Conservation (phyloP, 2,797 vertebrate genomes). For the Helicolenus hilgendorfi region DNA sequence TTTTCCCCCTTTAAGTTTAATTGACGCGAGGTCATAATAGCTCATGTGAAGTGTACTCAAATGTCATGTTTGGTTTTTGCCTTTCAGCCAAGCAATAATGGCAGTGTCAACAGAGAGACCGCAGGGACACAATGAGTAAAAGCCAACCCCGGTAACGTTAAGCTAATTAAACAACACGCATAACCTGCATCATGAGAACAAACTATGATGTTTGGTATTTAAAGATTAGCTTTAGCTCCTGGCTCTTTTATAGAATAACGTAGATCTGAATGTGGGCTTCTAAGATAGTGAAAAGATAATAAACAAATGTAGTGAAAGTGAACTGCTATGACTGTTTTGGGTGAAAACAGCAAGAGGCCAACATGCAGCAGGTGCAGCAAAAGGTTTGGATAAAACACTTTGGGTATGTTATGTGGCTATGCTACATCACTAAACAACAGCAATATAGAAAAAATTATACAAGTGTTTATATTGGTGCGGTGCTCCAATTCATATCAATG, state of each 20-base stretch:
- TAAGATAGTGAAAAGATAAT: background rate
- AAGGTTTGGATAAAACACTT: background rate
- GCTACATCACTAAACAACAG: background rate
- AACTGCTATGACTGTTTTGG: constrained; percentile 48
- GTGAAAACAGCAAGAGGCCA: constrained; percentile 48
- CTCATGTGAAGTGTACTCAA: background rate
- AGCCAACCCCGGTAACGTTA: background rate
- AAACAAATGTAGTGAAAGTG: background rate
- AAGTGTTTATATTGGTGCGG: background rate
- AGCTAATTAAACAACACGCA: background rate
- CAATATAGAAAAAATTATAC: background rate
- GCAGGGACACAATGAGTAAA: background rate
- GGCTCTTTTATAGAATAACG: background rate
- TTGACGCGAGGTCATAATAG: constrained; percentile 2
- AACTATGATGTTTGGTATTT: background rate
- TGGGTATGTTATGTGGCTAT: too few relatives aligned
- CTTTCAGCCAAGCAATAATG: constrained; percentile 22
- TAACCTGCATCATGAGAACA: background rate
- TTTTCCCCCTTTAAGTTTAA: background rate
- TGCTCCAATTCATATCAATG: background rate
- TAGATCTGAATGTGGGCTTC: background rate
- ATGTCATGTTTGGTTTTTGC: constrained; percentile 36
- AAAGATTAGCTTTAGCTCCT: background rate
- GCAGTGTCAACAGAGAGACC: constrained; percentile 40
- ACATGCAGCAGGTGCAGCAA: constrained; percentile 24